Percentiles rank a stretch among this genome's conserved stretches.
Evolutionary conservation across 2,888 invertebrate genomes (phyloP).

Genomic region (Dolichomitus sp.): DNA sequence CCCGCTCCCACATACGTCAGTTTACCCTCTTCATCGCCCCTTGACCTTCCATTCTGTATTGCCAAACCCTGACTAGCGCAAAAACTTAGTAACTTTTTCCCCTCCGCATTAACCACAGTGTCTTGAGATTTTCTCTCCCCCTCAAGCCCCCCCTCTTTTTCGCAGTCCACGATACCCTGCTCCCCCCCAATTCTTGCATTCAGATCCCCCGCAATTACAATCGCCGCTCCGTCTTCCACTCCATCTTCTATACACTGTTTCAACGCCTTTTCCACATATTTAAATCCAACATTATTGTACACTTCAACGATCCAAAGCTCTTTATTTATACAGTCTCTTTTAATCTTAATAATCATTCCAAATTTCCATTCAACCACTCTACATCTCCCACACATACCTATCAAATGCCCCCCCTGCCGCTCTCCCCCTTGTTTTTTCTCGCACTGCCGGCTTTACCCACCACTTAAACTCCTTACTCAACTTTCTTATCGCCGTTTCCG

Average conservation of each 20-base stretch:
- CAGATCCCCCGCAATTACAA: constrained; percentile 47
- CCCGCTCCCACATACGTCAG: too few species aligned
- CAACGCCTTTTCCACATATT: not conserved
- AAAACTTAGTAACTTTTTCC: too few species aligned
- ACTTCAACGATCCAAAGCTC: constrained; percentile 29
- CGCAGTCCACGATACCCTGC: too few species aligned
- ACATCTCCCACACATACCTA: constrained; percentile 8
- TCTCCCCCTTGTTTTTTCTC: constrained; percentile 28
- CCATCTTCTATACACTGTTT: constrained; percentile 9
- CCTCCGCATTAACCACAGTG: too few species aligned
- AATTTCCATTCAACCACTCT: constrained; percentile 35
- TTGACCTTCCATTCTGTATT: too few species aligned
- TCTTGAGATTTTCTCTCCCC: too few species aligned
- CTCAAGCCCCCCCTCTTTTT: too few species aligned
- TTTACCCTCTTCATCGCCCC: too few species aligned
- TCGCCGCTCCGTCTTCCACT: not conserved
- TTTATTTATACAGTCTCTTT: not conserved
- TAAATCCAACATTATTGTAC: constrained; percentile 35
- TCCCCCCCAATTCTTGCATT: too few species aligned
- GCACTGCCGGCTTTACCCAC: constrained; percentile 31
- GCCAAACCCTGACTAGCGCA: too few species aligned
- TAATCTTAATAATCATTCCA: constrained; percentile 20
- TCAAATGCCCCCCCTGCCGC: constrained; percentile 40
- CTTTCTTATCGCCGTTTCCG: not conserved
- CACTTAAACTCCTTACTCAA: constrained; percentile 29